Conservation (phyloP, 2,797 vertebrate genomes). For the Sus cebifrons region DNA sequence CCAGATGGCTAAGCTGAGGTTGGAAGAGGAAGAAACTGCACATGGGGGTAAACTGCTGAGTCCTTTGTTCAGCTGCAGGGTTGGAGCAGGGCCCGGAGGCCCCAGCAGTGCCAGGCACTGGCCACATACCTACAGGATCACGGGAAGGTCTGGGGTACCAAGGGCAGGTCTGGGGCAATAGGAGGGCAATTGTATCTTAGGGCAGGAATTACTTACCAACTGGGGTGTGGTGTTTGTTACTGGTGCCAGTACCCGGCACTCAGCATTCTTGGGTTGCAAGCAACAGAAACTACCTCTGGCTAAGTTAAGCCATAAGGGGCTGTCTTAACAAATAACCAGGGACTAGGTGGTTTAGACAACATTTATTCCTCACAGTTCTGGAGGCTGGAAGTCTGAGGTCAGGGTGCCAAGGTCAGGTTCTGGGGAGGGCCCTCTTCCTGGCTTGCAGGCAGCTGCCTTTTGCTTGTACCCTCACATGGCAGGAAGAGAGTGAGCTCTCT, state of each 20-base stretch:
- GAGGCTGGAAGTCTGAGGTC: neutral
- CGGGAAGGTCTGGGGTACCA: accelerated
- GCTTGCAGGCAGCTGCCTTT: neutral
- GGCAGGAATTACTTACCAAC: neutral
- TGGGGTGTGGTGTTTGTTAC: neutral
- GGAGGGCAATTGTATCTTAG: neutral
- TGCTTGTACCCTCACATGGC: accelerated
- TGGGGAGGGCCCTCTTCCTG: accelerated
- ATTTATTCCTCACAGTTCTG: neutral
- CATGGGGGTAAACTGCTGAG: neutral
- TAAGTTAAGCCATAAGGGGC: neutral
- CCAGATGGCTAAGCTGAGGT: neutral
- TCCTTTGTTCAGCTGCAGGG: accelerated
- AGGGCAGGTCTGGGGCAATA: neutral
- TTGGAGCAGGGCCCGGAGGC: neutral
- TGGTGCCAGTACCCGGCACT: neutral
- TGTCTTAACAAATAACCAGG: neutral
- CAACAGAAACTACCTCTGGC: neutral
- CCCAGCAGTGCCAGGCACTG: neutral
- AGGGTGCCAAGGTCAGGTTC: accelerated
- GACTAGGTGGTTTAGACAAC: no score
- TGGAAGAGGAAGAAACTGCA: neutral
- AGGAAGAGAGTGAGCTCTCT: neutral
- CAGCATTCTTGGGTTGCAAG: neutral
- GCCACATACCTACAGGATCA: neutral